Evolutionary conservation across 2,113 vertebrate species (phyloP).

Genomic region (Lontra canadensis): DNA sequence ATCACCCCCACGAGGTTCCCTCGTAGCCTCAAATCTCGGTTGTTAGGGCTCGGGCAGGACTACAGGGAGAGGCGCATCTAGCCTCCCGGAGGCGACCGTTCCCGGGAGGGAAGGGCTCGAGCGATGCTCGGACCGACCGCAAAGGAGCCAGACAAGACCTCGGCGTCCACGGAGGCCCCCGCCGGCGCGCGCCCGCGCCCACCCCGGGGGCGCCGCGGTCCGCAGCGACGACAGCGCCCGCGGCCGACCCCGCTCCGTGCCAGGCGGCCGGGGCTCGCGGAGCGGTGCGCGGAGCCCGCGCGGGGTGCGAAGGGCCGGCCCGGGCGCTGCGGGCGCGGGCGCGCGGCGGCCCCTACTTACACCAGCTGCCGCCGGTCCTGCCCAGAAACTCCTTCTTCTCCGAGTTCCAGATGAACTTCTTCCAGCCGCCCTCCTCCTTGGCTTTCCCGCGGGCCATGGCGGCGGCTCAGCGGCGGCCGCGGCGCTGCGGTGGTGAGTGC

Average conservation of each 20-base stretch:
- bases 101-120: background rate
- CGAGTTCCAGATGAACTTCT: conserved; percentile 93
- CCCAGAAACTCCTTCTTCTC: conserved; percentile 95
- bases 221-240: background rate
- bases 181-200: background rate
- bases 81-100: background rate
- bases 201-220: background rate
- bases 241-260: background rate
- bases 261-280: background rate
- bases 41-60: background rate
- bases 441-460: conserved; percentile 89
- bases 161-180: fast-evolving
- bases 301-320: background rate
- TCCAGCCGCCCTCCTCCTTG: conserved; percentile 93
- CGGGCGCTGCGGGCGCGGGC: fast-evolving
- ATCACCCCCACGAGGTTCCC: background rate
- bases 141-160: background rate
- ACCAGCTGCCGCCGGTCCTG: conserved; percentile 92
- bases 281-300: background rate
- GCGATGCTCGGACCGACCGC: background rate
- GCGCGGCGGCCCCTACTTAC: conserved; percentile 84
- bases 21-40: background rate
- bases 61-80: background rate
- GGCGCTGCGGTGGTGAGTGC: background rate
- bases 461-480: conserved; percentile 50